phyloP scores from a whole-genome alignment of 2,888 invertebrate species.

The Epinotia nisella region DNA sequence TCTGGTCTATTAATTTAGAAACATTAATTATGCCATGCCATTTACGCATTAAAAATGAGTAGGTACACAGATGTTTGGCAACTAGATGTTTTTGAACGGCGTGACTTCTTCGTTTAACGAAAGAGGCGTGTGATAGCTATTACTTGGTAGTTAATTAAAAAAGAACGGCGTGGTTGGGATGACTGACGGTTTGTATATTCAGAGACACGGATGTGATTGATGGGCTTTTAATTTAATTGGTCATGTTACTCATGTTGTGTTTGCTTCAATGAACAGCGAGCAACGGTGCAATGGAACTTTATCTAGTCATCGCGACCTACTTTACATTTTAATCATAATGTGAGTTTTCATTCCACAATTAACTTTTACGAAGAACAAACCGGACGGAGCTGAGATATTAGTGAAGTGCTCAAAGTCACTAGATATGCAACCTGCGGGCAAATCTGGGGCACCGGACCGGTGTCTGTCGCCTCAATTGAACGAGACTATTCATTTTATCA shows the following conservation, averaged over 20 bases:
- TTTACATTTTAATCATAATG: constrained; percentile 60
- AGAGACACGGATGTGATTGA: constrained; percentile 60
- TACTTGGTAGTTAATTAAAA: constrained; percentile 57
- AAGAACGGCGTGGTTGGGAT: constrained; percentile 50
- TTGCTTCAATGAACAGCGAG: constrained; percentile 60
- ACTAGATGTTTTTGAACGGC: constrained; percentile 59
- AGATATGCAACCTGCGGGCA: constrained; percentile 50
- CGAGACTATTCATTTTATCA: constrained; percentile 63
- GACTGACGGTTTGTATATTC: constrained; percentile 62
- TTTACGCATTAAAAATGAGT: constrained; percentile 51
- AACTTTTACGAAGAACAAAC: constrained; percentile 53
- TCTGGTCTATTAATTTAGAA: constrained; percentile 57
- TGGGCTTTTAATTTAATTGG: constrained; percentile 65
- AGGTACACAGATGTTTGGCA: constrained; percentile 46
- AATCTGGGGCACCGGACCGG: constrained; percentile 57
- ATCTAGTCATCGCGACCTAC: constrained; percentile 60
- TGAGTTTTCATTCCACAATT: constrained; percentile 56
- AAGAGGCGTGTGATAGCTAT: constrained; percentile 61
- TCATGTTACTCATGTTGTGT: constrained; percentile 63
- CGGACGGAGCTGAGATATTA: constrained; percentile 57
- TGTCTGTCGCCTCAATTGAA: constrained; percentile 59
- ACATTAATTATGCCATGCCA: constrained; percentile 62
- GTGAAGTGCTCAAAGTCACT: constrained; percentile 51
- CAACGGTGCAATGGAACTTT: constrained; percentile 61
- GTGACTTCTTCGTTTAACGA: constrained; percentile 54